Evolutionary conservation across 2,113 vertebrate genomes (phyloP).

Genomic region (Neotragus pygmaeus): DNA sequence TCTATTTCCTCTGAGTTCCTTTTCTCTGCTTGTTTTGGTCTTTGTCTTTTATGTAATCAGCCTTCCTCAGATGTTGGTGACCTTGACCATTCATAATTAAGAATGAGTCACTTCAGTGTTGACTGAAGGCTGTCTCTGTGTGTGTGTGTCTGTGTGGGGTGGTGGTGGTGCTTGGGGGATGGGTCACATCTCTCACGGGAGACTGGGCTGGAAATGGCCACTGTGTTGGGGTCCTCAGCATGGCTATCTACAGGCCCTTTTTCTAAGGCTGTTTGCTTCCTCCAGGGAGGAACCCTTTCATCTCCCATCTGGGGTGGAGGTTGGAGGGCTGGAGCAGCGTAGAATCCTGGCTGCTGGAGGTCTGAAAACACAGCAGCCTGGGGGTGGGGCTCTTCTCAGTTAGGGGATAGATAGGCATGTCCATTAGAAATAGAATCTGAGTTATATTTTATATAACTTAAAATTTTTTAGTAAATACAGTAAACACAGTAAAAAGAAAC

Average conservation of each 20-base stretch:
- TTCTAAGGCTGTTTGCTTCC: neutral
- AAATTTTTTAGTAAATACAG: neutral
- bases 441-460: neutral
- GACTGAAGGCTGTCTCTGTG: neutral
- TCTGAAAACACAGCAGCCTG: neutral
- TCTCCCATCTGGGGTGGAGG: neutral
- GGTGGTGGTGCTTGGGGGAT: neutral
- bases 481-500: neutral
- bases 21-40: slow-evolving; percentile 50
- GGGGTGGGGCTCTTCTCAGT: neutral
- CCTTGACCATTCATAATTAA: slow-evolving; percentile 26
- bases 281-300: neutral
- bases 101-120: neutral
- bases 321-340: neutral
- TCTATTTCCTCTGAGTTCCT: slow-evolving; percentile 45
- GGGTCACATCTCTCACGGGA: neutral
- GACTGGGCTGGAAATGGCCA: neutral
- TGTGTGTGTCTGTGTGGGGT: neutral
- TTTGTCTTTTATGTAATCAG: slow-evolving; percentile 19
- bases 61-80: slow-evolving; percentile 20
- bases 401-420: fast-evolving
- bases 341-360: neutral
- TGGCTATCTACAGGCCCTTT: neutral
- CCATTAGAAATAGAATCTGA: neutral
- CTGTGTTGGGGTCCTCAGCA: neutral